These are phyloP conservation scores for Thera britannica DNA, from an alignment of 2,888 invertebrate genomes.

Conservation along the genomic window DNA sequence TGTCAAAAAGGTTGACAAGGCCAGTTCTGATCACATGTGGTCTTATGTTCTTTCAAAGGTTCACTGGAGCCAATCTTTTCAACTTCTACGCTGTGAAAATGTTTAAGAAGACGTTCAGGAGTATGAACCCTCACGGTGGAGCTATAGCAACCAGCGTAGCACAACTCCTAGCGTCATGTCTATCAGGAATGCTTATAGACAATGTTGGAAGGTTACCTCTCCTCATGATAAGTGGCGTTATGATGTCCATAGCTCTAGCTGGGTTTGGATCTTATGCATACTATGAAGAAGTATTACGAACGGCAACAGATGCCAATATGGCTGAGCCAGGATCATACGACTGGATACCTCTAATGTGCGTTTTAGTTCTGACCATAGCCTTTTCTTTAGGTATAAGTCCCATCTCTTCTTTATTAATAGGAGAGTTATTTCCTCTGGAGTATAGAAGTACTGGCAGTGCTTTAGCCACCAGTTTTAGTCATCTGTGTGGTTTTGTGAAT, in stretches of 20 bases:
- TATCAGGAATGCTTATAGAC: slow-evolving; percentile 93
- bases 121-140: slow-evolving; percentile 91
- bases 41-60: slow-evolving; percentile 95
- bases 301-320: slow-evolving; percentile 60
- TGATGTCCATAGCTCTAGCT: slow-evolving; percentile 93
- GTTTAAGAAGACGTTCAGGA: slow-evolving; percentile 92
- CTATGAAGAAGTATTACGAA: slow-evolving; percentile 87
- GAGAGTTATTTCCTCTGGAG: slow-evolving; percentile 89
- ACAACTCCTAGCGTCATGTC: slow-evolving; percentile 91
- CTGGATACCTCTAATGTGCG: slow-evolving; percentile 94
- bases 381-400: slow-evolving; percentile 92
- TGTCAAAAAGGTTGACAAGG: slow-evolving; percentile 80
- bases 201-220: slow-evolving; percentile 93
- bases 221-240: slow-evolving; percentile 91
- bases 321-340: slow-evolving; percentile 85
- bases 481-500: slow-evolving; percentile 93
- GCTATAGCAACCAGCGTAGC: slow-evolving; percentile 94
- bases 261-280: slow-evolving; percentile 94
- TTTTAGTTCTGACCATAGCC: slow-evolving; percentile 92
- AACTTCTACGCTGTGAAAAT: slow-evolving; percentile 94
- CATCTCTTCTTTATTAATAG: slow-evolving; percentile 89
- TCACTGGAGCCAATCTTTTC: slow-evolving; percentile 92
- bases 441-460: slow-evolving; percentile 88
- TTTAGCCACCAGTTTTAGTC: slow-evolving; percentile 92
- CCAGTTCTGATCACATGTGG: slow-evolving; percentile 93